phyloP scores from a whole-genome alignment of 2,888 invertebrate species.

The Metacarcinus magister region DNA sequence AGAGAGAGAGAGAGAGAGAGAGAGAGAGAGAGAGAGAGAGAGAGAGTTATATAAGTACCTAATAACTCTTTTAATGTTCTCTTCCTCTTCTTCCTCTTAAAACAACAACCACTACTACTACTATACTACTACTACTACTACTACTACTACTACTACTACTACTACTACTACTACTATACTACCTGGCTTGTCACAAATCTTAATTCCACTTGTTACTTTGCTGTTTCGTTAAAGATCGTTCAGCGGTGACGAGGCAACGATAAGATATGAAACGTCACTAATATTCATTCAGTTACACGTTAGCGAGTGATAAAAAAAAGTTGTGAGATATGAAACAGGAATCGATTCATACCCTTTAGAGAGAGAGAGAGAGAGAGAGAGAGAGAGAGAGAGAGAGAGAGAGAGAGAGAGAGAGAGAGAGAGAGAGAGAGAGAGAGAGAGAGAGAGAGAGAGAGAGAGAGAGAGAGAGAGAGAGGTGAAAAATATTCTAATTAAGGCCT shows the following conservation, averaged over 20 bases:
- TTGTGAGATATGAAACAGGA: too few relatives aligned
- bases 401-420: constrained; percentile 26
- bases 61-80: neutral
- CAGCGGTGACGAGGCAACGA: neutral
- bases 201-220: constrained; percentile 26
- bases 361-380: neutral
- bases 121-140: neutral
- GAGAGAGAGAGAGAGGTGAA: constrained; percentile 50
- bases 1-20: constrained; percentile 71
- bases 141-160: neutral
- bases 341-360: neutral
- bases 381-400: constrained; percentile 13
- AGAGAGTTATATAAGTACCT: neutral
- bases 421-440: constrained; percentile 6
- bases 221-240: neutral
- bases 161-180: neutral
- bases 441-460: constrained; percentile 23
- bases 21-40: constrained; percentile 59
- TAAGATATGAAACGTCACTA: too few relatives aligned
- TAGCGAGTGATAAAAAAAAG: too few relatives aligned
- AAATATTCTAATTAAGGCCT: constrained; percentile 68
- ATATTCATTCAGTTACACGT: too few relatives aligned
- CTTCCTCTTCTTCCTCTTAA: neutral
- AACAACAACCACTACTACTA: constrained; percentile 42
- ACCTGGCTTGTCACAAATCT: neutral